Percentiles rank a stretch among this genome's conserved stretches.
These are phyloP conservation scores for Pteria penguin DNA, from an alignment of 2,888 invertebrate species.

Conservation along the genomic window DNA sequence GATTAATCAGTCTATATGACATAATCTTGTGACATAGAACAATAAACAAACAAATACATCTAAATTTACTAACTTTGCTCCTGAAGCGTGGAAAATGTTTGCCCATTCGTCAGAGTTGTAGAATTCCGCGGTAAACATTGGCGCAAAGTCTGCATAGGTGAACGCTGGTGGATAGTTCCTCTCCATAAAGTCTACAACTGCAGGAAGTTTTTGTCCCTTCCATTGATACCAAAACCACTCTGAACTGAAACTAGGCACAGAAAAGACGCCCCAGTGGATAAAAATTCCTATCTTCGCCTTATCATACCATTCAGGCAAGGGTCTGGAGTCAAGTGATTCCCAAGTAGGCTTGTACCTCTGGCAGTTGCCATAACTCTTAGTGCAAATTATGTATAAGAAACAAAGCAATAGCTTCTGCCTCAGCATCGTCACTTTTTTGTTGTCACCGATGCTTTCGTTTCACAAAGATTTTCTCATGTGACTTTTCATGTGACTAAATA, in stretches of 20 bases:
- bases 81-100: slow-evolving; percentile 88
- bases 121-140: slow-evolving; percentile 90
- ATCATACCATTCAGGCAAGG: slow-evolving; percentile 83
- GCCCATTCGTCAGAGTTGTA: slow-evolving; percentile 93
- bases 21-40: too few species aligned
- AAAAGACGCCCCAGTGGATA: slow-evolving; percentile 82
- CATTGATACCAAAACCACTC: slow-evolving; percentile 96
- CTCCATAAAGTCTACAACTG: slow-evolving; percentile 85
- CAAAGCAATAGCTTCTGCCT: too few species aligned
- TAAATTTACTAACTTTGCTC: slow-evolving; percentile 90
- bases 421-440: too few species aligned
- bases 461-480: too few species aligned
- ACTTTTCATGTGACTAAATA: too few species aligned
- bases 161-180: slow-evolving; percentile 91
- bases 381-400: background rate
- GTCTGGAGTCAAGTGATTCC: slow-evolving; percentile 91
- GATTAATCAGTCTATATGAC: too few species aligned
- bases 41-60: too few species aligned
- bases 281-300: slow-evolving; percentile 80
- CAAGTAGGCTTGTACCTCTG: slow-evolving; percentile 84
- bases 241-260: slow-evolving; percentile 69
- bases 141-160: slow-evolving; percentile 94
- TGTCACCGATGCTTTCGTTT: too few species aligned
- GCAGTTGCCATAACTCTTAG: background rate
- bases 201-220: slow-evolving; percentile 80